Base-by-base conservation (phyloP, 2,888 invertebrate species). In the Nomada fabriciana region DNA sequence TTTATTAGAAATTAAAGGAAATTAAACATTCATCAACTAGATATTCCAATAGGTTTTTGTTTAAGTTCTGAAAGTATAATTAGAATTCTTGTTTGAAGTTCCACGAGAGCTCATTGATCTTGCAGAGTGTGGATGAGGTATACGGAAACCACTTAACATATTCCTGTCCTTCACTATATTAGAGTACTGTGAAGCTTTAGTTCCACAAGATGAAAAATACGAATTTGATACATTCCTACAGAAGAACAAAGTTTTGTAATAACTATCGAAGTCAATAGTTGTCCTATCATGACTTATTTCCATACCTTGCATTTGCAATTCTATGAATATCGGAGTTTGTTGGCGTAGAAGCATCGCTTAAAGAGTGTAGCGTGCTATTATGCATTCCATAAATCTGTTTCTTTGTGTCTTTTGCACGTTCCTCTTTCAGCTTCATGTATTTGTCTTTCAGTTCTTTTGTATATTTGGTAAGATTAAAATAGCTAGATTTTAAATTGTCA, bases 401-500 rank as follows among this genome's bases (percentile, higher is more conserved):
- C 11, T 84, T 79, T 2, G 60, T 47, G 1, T 63, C 7, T 0
- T 79, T 68, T 0, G n/a, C 13, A 5, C 43, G 59, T 10, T 75
- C 72, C 10, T 52, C 57, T 53, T 84, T 86, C 2, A 75, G 0
- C 5, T 50, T 70, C 0, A 63, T 7, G 15, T 72, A 76, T 2
- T 87, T 87, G 0, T 87, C 67, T 5, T 18, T 61, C 3, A 76
- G 11, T 5, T n/a, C 1, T 18, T 83, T 85, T 15, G 50, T 15
- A 20, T 59, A 50, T 20, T 64, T 80, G 0, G 3, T 43, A 0
- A 53, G 2, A 5, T 60, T 59, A 10, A 59, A 78, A 15, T 76
- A 87, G 0, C 70, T 70, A 2, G 47, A 52, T 11, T 89, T 88
- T 20, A 85, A 11, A 1, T 55, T 29, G 9, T 87, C 79, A 11